A percentile compares a stretch with the other conserved stretches of the same genome.
These are phyloP conservation scores for Germaria angustata DNA, from an alignment of 2,888 invertebrate genomes.

Conservation along the genomic window DNA sequence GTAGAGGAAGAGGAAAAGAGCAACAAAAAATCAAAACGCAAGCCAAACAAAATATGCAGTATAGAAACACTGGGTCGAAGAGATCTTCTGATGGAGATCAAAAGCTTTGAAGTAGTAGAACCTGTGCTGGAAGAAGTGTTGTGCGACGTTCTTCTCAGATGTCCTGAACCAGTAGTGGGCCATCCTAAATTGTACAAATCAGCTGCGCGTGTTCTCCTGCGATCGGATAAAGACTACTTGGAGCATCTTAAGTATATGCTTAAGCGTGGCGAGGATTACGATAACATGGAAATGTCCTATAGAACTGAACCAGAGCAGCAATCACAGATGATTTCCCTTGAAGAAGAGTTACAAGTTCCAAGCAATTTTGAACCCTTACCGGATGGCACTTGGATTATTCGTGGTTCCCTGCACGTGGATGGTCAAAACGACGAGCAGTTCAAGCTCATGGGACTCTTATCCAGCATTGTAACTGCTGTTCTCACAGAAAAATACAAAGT, in stretches of 20 bases:
- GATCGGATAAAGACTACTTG: constrained; percentile 74
- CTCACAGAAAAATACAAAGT: constrained; percentile 82
- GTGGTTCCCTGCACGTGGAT: constrained; percentile 81
- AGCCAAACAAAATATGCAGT: constrained; percentile 71
- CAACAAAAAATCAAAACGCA: constrained; percentile 44
- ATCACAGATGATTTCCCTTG: constrained; percentile 74
- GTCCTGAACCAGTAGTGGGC: constrained; percentile 66
- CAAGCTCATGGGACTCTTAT: constrained; percentile 73
- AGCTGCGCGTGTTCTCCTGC: constrained; percentile 74
- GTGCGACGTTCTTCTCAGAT: constrained; percentile 69
- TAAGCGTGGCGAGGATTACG: constrained; percentile 74
- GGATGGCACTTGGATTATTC: constrained; percentile 82
- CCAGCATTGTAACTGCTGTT: constrained; percentile 76
- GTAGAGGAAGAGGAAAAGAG: background rate
- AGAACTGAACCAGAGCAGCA: constrained; percentile 79
- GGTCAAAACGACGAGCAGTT: constrained; percentile 73
- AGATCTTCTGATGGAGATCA: constrained; percentile 71
- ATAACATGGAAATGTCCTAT: constrained; percentile 79
- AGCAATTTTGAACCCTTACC: constrained; percentile 83
- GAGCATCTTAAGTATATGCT: constrained; percentile 72
- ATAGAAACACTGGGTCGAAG: constrained; percentile 74
- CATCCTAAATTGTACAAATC: constrained; percentile 70
- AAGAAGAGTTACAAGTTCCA: constrained; percentile 82
- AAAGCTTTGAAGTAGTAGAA: constrained; percentile 72
- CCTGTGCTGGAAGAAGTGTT: constrained; percentile 71